Evolutionary conservation across 2,113 vertebrate species (phyloP), one percentile per base, ranked within the genome.

Genomic region (Aphyosemion australe): DNA sequence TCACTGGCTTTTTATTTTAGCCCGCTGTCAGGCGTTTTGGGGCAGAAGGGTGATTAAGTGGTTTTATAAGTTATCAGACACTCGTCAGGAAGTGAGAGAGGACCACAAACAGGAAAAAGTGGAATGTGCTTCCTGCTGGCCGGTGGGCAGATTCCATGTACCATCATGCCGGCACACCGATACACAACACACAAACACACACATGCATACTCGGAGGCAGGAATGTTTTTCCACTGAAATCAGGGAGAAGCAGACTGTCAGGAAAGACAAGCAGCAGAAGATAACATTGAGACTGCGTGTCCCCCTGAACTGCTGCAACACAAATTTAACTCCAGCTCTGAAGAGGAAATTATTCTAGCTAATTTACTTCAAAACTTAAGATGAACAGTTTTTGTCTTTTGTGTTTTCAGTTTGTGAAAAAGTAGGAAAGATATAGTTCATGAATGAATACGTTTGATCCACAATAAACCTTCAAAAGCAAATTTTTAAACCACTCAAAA

Each of bases 51-150:
- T 89, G 91, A 92, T 89, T 84, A 84, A 90, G 80, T 79, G 83
- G 46, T 89, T 92, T 87, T 87, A 65, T 76, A 78, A 87, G 84
- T 88, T 92, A 92, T 91, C 90, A 90, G 89, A 90, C 91, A 90
- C 87, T 89, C 71, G 77, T 50, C 88, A 92, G 92, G 92, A 93
- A 92, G 87, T 82, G 78, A 88, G 87, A 81, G 82, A 89, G 76
- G 80, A 75, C 89, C 75, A 83, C 91, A 93, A 93, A 93, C 93
- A 93, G 93, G 92, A 94, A 88, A 85, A 69, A 84, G 88, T 39
- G 88, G 92, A 93, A 94, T 93, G 93, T 93, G 89, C 81, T 93
- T 92, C 92, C 92, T 90, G 85, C 81, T 79, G 84, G 84, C 88
- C 67, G 61, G 45, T 49, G 73, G 84, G 81, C 88, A 92, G 84